Evolutionary conservation across 2,113 vertebrate species (phyloP), one percentile per base, ranked within the genome.

Genomic region (Varanus komodoensis): DNA sequence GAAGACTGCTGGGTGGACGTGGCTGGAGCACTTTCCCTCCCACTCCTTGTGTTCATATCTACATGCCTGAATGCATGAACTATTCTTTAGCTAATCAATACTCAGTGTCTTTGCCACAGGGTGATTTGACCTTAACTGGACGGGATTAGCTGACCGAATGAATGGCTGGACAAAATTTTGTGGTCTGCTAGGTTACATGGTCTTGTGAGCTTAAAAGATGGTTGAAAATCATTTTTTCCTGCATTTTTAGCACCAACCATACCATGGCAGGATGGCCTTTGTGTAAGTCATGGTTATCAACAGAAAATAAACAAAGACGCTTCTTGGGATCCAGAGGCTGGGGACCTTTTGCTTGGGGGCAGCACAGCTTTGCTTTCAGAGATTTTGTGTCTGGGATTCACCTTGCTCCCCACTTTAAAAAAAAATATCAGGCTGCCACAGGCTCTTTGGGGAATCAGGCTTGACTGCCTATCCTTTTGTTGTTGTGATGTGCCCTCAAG

Each of bases 371-470:
- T 6, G 21, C 48, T 74, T 73, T 32, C 12, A 54, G 17, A 25
- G 29, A 73, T 12, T 48, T 19, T 14, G 32, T 57, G n/a, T 38
- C 19, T 54, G 48, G 23, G 27, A 74, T 57, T 54, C n/a, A n/a
- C 48, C 14, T 8, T 8, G 12, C 6, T 54, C 50, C 8, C 23
- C 21, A n/a, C 17, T 19, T 32, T 8, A 14, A 21, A 25, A 44
- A 61, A 75, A 61, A 86, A 57, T 87, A 17, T 34, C 7, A 44
- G 12, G 69, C 32, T 87, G 34, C n/a, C 17, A 23, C 57, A n/a
- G 54, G 84, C 91, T 89, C 93, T 95, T 88, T 12, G 73, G 91
- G 86, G 91, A 87, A 89, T 88, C 82, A 82, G 86, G 94, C 93
- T 87, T 92, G 86, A 34, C 89, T 93, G 93, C 92, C 93, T 84